Evolutionary conservation across 2,888 invertebrate genomes (phyloP).

Genomic region (Philonicus albiceps): DNA sequence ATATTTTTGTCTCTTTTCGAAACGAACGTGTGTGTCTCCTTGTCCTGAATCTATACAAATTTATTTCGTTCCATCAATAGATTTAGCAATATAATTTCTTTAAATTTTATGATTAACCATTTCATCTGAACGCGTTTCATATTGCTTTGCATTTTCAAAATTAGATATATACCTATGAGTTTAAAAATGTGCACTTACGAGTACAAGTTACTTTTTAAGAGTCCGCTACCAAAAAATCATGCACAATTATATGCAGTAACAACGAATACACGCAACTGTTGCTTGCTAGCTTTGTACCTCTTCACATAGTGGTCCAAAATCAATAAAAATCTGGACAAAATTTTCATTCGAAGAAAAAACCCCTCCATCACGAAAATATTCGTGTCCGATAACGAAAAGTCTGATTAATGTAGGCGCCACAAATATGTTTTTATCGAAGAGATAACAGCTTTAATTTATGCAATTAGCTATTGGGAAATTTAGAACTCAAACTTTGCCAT

Average conservation of each 20-base stretch:
- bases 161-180: neutral
- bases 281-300: neutral
- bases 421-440: no score
- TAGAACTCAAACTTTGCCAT: no score
- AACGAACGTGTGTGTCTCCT: neutral
- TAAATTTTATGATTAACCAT: neutral
- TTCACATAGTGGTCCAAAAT: neutral
- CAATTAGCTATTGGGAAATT: no score
- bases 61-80: neutral
- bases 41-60: neutral
- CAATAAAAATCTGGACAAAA: neutral
- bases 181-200: neutral
- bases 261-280: neutral
- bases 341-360: no score
- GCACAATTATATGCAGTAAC: neutral
- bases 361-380: no score
- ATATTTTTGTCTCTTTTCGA: neutral
- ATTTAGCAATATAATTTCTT: neutral
- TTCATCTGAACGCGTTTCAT: neutral
- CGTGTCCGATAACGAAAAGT: no score
- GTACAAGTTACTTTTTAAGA: neutral
- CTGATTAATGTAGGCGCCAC: no score
- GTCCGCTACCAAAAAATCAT: neutral
- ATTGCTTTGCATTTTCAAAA: neutral
- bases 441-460: no score